Conservation (phyloP, 2,888 invertebrate genomes). For the Euplexia lucipara region DNA sequence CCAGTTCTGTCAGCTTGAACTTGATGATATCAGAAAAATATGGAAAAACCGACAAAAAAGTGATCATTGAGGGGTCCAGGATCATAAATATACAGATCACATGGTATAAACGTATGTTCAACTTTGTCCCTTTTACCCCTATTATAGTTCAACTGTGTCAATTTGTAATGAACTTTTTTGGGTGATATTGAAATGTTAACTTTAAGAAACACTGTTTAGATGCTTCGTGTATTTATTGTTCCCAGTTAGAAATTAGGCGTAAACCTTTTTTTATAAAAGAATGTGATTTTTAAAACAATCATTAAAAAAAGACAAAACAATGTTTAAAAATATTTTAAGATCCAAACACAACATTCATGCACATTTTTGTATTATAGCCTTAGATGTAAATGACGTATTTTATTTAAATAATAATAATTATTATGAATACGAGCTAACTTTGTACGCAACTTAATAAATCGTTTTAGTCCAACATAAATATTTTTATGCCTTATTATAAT, state of each 20-base stretch:
- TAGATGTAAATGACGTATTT: slow-evolving; percentile 65
- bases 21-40: too few species aligned
- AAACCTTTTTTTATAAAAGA: not conserved
- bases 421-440: slow-evolving; percentile 54
- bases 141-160: slow-evolving; percentile 17
- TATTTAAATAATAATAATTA: slow-evolving; percentile 61
- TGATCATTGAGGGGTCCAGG: too few species aligned
- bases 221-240: not conserved
- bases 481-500: slow-evolving; percentile 61
- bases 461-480: slow-evolving; percentile 59
- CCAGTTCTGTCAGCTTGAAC: too few species aligned
- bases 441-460: slow-evolving; percentile 62
- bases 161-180: slow-evolving; percentile 11
- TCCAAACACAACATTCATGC: slow-evolving; percentile 63
- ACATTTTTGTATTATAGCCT: slow-evolving; percentile 68
- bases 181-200: slow-evolving; percentile 2
- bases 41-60: too few species aligned
- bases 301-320: not conserved
- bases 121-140: too few species aligned
- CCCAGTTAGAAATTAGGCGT: not conserved
- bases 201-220: slow-evolving; percentile 18
- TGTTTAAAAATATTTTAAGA: not conserved
- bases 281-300: not conserved
- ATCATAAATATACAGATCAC: too few species aligned
- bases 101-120: too few species aligned